Evolutionary conservation across 2,888 invertebrate genomes (phyloP).

Genomic region (Plemyria rubiginata): DNA sequence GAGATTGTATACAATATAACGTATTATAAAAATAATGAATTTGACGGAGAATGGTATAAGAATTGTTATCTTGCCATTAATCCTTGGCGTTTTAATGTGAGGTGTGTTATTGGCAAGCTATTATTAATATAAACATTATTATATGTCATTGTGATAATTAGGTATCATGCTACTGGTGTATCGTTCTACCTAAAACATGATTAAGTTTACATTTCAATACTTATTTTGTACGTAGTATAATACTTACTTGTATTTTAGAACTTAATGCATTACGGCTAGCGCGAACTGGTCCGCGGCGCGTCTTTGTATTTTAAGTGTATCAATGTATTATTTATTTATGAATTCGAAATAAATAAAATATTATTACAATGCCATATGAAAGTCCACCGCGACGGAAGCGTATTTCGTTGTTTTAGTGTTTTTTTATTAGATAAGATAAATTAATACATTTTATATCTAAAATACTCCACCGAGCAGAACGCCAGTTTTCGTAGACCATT

Average conservation of each 20-base stretch:
- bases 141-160: conserved; percentile 77
- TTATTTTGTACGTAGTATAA: conserved; percentile 44
- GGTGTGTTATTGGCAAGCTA: conserved; percentile 74
- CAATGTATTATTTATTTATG: too few relatives aligned
- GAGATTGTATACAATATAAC: conserved; percentile 74
- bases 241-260: conserved; percentile 45
- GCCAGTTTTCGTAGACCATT: too few relatives aligned
- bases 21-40: conserved; percentile 63
- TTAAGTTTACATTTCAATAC: conserved; percentile 38
- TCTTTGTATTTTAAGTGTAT: too few relatives aligned
- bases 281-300: too few relatives aligned
- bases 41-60: conserved; percentile 56
- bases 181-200: conserved; percentile 46
- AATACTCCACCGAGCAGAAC: too few relatives aligned
- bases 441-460: too few relatives aligned
- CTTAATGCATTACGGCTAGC: conserved; percentile 48
- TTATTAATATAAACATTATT: conserved; percentile 51
- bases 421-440: too few relatives aligned
- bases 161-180: conserved; percentile 71
- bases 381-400: too few relatives aligned
- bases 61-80: conserved; percentile 76
- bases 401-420: too few relatives aligned
- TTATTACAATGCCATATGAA: too few relatives aligned
- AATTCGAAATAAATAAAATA: too few relatives aligned
- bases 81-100: conserved; percentile 73